Evolutionary conservation across 2,113 vertebrate genomes (phyloP).

Genomic region (Drymodes brunneopygia): DNA sequence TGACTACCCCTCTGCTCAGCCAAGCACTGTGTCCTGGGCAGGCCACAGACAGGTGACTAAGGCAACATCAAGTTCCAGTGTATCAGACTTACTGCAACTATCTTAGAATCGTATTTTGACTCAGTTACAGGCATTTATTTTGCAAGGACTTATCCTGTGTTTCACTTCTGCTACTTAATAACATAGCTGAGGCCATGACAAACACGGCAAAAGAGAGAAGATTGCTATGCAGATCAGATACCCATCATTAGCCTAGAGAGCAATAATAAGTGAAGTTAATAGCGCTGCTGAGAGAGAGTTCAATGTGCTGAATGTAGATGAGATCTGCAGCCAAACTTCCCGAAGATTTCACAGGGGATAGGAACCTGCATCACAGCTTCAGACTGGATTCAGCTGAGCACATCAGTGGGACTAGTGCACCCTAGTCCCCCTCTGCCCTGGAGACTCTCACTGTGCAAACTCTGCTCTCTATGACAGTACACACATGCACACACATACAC

Average conservation of each 20-base stretch:
- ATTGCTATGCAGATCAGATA: not conserved
- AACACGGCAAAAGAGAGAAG: not conserved
- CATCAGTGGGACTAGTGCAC: not conserved
- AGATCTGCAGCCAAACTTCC: not conserved
- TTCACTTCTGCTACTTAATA: not conserved
- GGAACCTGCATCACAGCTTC: not conserved
- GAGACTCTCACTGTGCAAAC: not conserved
- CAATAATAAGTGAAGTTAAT: not conserved
- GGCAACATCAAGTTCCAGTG: not conserved
- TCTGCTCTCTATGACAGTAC: accelerated
- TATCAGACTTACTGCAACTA: not conserved
- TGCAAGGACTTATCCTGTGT: not conserved
- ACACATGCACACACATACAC: too few relatives aligned
- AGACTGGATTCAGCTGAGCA: not conserved
- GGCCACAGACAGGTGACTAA: not conserved
- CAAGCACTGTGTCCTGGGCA: accelerated
- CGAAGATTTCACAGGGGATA: accelerated
- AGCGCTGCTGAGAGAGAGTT: not conserved
- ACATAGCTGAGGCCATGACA: not conserved
- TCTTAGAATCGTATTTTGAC: not conserved
- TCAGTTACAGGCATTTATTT: not conserved
- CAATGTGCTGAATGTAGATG: not conserved
- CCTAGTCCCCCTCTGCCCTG: not conserved
- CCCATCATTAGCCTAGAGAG: not conserved
- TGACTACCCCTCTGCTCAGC: not conserved